Evolutionary conservation across 2,797 vertebrate genomes (phyloP), one percentile per base, ranked within the genome.

Genomic region (Lindbergichthys nudifrons): DNA sequence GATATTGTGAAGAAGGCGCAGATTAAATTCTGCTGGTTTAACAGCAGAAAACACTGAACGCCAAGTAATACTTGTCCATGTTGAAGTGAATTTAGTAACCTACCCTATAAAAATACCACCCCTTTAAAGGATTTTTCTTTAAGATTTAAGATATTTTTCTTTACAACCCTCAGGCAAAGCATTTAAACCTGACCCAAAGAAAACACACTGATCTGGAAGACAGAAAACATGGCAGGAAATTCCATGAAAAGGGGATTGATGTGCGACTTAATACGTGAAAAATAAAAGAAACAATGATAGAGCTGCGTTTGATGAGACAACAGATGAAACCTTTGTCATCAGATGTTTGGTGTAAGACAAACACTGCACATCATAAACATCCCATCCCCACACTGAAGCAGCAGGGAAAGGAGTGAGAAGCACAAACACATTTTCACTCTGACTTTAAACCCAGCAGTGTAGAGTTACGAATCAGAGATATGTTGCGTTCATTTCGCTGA

Each of bases 1-100:
- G 81, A 74, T 56, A 43, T n/a, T 1, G 10, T 45, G 51, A 68
- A 16, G 52, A 63, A 36, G 26, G 56, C 19, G 26, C 57, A 48
- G 83, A 88, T 92, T 83, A 87, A 82, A 90, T 88, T 86, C 84
- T 87, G 77, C 71, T 46, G 21, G 57, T 64, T 72, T 50, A 21
- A 42, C 68, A 70, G 69, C 75, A 84, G 71, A 81, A 70, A 59
- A 67, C 32, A 19, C 3, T 15, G 18, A 43, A 45, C 50, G 62
- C 26, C 36, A 57, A 59, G 43, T 15, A 7, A 12, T 18, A 30
- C 42, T 59, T 5, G 41, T 41, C 21, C 51, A 13, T 41, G 13
- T 30, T 13, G 43, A 36, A 51, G n/a, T 3, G 69, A 68, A 43
- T 36, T 64, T 39, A 58, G n/a, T 57, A n/a, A 52, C 74, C 26